Evolutionary conservation across 2,113 vertebrate species (phyloP).

Genomic region (Siniperca chuatsi): DNA sequence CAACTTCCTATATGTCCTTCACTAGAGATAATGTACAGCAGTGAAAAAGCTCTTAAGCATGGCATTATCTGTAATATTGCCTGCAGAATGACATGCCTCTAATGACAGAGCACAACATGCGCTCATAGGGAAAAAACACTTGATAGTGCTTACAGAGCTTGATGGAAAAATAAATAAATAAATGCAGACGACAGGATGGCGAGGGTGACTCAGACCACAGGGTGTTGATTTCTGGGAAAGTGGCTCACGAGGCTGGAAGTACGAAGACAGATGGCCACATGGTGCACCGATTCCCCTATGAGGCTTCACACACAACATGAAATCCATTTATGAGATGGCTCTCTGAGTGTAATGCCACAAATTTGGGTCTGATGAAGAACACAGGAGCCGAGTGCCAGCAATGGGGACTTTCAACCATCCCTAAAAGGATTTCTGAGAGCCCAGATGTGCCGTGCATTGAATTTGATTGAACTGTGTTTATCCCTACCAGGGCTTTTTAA

Average conservation of each 20-base stretch:
- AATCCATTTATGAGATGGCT: constrained; percentile 76
- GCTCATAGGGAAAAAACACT: constrained; percentile 21
- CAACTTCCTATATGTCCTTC: neutral
- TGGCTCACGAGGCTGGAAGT: constrained; percentile 63
- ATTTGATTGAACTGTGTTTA: constrained; percentile 58
- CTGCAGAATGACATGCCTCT: constrained; percentile 37
- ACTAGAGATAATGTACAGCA: constrained; percentile 31
- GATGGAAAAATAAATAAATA: constrained; percentile 17
- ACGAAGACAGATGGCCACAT: constrained; percentile 74
- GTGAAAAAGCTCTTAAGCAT: constrained; percentile 26
- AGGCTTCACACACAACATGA: constrained; percentile 68
- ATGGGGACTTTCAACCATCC: constrained; percentile 51
- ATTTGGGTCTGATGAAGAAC: constrained; percentile 76
- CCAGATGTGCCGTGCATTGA: constrained; percentile 67
- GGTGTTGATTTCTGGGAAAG: constrained; percentile 75
- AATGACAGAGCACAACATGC: constrained; percentile 48
- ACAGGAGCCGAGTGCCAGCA: constrained; percentile 53
- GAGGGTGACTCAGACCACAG: constrained; percentile 65
- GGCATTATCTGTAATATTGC: constrained; percentile 40
- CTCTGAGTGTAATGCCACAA: constrained; percentile 67
- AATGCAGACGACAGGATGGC: constrained; percentile 47
- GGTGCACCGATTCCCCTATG: constrained; percentile 59
- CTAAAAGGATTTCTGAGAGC: constrained; percentile 73
- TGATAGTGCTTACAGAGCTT: constrained; percentile 32
- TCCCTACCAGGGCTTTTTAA: constrained; percentile 49